Evolutionary conservation across 2,888 invertebrate genomes (phyloP).

Genomic region (Adelognathus sp.): DNA sequence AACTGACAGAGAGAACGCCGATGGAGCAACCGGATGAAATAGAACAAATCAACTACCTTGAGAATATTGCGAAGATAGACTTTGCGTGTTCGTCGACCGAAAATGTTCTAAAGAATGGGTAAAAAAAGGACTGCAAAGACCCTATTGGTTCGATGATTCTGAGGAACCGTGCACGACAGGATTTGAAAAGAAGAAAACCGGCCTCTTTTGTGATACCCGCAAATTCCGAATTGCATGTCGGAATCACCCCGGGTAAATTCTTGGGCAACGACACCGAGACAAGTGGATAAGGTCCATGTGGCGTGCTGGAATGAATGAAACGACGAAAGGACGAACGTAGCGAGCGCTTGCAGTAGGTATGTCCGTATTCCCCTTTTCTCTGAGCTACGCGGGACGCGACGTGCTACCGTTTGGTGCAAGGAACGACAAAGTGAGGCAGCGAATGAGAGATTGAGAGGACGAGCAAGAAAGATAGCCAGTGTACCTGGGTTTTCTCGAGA

Average conservation of each 20-base stretch:
- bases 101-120: too few relatives aligned
- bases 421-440: slow-evolving; percentile 29
- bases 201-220: slow-evolving; percentile 24
- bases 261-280: slow-evolving; percentile 22
- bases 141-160: too few relatives aligned
- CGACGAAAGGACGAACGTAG: slow-evolving; percentile 23
- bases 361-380: slow-evolving; percentile 15
- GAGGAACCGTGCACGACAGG: too few relatives aligned
- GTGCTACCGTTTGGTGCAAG: slow-evolving; percentile 18
- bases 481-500: slow-evolving; percentile 44
- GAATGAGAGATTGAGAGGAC: slow-evolving; percentile 34
- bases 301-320: slow-evolving; percentile 33
- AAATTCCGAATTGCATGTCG: slow-evolving; percentile 38
- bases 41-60: too few relatives aligned
- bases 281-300: slow-evolving; percentile 10
- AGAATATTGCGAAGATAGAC: too few relatives aligned
- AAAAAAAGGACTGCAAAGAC: too few relatives aligned
- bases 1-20: too few relatives aligned
- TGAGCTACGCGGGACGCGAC: slow-evolving; percentile 28
- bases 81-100: too few relatives aligned
- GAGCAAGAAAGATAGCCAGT: slow-evolving; percentile 10
- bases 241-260: slow-evolving; percentile 39
- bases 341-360: slow-evolving; percentile 11
- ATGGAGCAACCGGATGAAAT: too few relatives aligned
- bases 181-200: too few relatives aligned